Percentiles rank a stretch among this genome's conserved stretches.
These are phyloP conservation scores for Bombyx mandarina DNA, from an alignment of 1,140 invertebrate genomes.

Conservation along the genomic window DNA sequence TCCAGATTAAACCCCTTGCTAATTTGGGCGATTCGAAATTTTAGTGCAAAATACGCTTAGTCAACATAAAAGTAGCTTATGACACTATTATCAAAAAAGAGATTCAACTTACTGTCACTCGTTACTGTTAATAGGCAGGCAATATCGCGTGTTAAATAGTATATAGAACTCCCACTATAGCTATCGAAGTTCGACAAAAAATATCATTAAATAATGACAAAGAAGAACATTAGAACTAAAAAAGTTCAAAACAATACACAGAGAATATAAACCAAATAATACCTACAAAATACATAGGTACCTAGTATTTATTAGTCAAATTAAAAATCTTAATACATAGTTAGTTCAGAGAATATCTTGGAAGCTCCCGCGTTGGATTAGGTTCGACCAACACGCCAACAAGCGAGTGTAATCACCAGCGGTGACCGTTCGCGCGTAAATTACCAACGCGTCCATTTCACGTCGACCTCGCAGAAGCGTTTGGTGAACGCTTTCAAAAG, in stretches of 20 bases:
- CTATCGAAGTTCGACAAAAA: too few species aligned
- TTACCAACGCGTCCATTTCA: conserved; percentile 35
- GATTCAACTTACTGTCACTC: too few species aligned
- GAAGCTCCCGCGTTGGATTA: conserved; percentile 34
- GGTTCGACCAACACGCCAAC: conserved; percentile 40
- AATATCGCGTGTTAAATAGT: too few species aligned
- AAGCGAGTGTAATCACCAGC: conserved; percentile 54
- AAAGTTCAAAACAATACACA: background rate
- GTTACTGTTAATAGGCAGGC: too few species aligned
- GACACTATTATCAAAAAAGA: too few species aligned
- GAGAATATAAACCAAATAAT: background rate
- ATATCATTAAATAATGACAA: too few species aligned
- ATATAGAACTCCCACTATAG: too few species aligned
- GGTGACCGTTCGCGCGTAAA: conserved; percentile 62
- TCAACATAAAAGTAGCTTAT: too few species aligned
- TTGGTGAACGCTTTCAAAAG: conserved; percentile 8
- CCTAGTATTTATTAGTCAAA: background rate
- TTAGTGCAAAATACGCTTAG: too few species aligned
- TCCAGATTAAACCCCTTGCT: too few species aligned
- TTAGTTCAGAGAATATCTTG: background rate
- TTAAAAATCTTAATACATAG: background rate
- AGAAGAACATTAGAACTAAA: too few species aligned
- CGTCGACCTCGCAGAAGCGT: conserved; percentile 13
- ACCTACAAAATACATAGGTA: background rate
- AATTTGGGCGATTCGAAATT: too few species aligned